These are phyloP conservation scores for Netelia melanura DNA, from an alignment of 2,888 invertebrate genomes.

Conservation along the genomic window DNA sequence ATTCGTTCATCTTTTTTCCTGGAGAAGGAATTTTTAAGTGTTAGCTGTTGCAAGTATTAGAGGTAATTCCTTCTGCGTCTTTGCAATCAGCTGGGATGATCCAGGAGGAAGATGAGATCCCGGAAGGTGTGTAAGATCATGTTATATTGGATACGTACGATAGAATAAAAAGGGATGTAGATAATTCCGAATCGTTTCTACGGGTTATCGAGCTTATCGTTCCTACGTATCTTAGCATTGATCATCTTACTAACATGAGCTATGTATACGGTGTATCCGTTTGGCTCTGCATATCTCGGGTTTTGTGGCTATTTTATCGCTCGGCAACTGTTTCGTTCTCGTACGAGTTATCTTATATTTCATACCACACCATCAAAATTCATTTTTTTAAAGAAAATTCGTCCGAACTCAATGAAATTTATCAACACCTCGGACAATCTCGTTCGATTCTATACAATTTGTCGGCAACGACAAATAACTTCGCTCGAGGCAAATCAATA, in stretches of 20 bases:
- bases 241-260: conserved; percentile 25
- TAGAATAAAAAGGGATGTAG: conserved; percentile 4
- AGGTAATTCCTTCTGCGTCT: not conserved
- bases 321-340: not conserved
- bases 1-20: not conserved
- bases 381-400: not conserved
- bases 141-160: conserved; percentile 7
- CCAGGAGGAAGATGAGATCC: conserved; percentile 34
- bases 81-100: conserved; percentile 11
- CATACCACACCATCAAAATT: not conserved
- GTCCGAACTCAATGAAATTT: not conserved
- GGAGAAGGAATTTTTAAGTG: not conserved
- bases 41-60: not conserved
- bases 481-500: not conserved
- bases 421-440: not conserved
- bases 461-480: not conserved
- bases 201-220: conserved; percentile 45
- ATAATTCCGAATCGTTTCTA: conserved; percentile 20
- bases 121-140: conserved; percentile 30
- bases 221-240: conserved; percentile 39
- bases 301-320: not conserved
- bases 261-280: conserved; percentile 12
- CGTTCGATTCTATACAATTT: not conserved
- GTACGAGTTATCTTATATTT: not conserved
- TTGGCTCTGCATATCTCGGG: conserved; percentile 6